Evolutionary conservation across 1,140 invertebrate species (phyloP).

Genomic region (Bombus pyrosoma): DNA sequence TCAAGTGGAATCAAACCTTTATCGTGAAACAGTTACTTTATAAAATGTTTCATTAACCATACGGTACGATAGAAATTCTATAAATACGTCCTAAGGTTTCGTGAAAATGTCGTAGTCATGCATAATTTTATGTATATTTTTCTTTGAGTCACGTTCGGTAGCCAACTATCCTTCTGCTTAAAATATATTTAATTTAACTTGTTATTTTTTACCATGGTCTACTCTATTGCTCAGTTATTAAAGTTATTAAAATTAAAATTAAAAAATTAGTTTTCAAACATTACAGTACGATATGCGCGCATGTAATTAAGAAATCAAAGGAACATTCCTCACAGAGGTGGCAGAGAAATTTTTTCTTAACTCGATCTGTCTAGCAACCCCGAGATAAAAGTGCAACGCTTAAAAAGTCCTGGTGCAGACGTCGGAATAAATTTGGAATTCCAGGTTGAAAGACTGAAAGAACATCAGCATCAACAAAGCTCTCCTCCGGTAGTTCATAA

Average conservation of each 20-base stretch:
- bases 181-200: too few relatives aligned
- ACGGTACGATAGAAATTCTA: too few relatives aligned
- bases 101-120: too few relatives aligned
- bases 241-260: too few relatives aligned
- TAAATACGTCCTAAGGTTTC: too few relatives aligned
- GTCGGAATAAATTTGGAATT: conserved; percentile 25
- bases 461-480: conserved; percentile 30
- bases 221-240: too few relatives aligned
- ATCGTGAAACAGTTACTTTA: not conserved
- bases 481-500: conserved; percentile 34
- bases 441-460: not conserved
- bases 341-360: not conserved
- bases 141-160: too few relatives aligned
- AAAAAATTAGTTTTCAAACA: too few relatives aligned
- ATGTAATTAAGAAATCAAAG: not conserved
- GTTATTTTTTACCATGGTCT: too few relatives aligned
- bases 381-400: not conserved
- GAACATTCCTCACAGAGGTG: too few relatives aligned
- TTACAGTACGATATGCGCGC: not conserved
- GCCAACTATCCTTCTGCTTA: too few relatives aligned
- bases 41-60: not conserved
- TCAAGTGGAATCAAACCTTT: not conserved
- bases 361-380: not conserved
- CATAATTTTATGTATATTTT: too few relatives aligned
- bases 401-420: not conserved